These are phyloP conservation scores for Catocala sponsa DNA, from an alignment of 2,888 invertebrate genomes.

Conservation along the genomic window DNA sequence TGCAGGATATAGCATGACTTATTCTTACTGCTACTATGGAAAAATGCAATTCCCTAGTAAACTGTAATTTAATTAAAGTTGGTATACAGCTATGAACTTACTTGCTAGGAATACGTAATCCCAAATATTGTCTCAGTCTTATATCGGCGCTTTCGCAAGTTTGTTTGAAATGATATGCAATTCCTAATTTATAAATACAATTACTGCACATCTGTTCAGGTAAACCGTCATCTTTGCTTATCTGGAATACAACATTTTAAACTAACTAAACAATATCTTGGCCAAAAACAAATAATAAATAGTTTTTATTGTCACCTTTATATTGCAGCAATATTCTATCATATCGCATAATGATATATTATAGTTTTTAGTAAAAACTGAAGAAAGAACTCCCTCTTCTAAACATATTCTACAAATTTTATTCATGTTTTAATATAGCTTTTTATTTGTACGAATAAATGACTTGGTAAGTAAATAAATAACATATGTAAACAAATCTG, in stretches of 20 bases:
- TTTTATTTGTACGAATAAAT: background rate
- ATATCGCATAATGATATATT: slow-evolving; percentile 88
- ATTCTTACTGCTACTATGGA: too few species aligned
- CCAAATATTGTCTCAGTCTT: slow-evolving; percentile 87
- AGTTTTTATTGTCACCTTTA: slow-evolving; percentile 73
- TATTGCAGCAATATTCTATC: slow-evolving; percentile 89
- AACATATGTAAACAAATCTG: too few species aligned
- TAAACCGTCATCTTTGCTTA: slow-evolving; percentile 85
- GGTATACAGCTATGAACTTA: slow-evolving; percentile 46
- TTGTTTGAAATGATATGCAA: slow-evolving; percentile 90
- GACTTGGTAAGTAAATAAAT: too few species aligned
- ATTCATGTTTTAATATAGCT: slow-evolving; percentile 63
- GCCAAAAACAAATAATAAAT: background rate
- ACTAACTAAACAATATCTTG: background rate
- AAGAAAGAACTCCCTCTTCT: slow-evolving; percentile 89
- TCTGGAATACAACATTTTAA: slow-evolving; percentile 66
- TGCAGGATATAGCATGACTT: too few species aligned
- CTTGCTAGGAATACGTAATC: slow-evolving; percentile 74
- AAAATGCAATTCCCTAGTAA: too few species aligned
- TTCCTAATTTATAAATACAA: slow-evolving; percentile 89
- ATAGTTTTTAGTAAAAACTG: slow-evolving; percentile 89
- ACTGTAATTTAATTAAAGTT: too few species aligned
- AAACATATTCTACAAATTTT: slow-evolving; percentile 89
- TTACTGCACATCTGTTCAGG: slow-evolving; percentile 89
- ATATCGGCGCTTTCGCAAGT: slow-evolving; percentile 89